A percentile compares a stretch with the other conserved stretches of the same genome.
These are phyloP conservation scores for Antigone vipio DNA, from an alignment of 2,113 vertebrate species.

Conservation along the genomic window DNA sequence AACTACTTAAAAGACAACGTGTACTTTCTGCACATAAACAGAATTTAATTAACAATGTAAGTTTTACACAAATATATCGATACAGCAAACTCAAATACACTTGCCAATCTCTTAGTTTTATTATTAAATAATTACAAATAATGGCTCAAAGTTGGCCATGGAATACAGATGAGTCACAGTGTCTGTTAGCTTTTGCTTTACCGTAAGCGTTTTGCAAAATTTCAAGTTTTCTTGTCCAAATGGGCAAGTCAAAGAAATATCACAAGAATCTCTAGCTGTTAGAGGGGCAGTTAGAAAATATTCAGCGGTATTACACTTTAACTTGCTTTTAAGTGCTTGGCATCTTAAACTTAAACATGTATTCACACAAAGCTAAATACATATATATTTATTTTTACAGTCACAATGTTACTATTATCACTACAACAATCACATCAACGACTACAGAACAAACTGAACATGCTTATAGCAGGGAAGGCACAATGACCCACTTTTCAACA, in stretches of 20 bases:
- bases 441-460: background rate
- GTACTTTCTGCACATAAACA: background rate
- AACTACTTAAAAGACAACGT: background rate
- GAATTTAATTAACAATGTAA: background rate
- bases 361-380: background rate
- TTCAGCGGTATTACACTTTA: background rate
- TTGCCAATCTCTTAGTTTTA: background rate
- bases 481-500: background rate
- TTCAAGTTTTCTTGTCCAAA: background rate
- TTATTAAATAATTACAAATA: background rate
- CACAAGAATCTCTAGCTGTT: background rate
- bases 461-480: background rate
- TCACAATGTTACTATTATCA: background rate
- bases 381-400: background rate
- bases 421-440: background rate
- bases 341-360: background rate
- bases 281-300: background rate
- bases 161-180: background rate
- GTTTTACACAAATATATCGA: background rate
- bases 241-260: background rate
- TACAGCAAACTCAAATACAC: background rate
- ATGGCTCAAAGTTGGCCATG: fast-evolving
- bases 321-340: background rate
- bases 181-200: background rate
- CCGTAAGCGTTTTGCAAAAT: background rate